These are phyloP conservation scores for Drosophila nr. fundita DNA, from an alignment of 2,888 invertebrate species.

Conservation along the genomic window DNA sequence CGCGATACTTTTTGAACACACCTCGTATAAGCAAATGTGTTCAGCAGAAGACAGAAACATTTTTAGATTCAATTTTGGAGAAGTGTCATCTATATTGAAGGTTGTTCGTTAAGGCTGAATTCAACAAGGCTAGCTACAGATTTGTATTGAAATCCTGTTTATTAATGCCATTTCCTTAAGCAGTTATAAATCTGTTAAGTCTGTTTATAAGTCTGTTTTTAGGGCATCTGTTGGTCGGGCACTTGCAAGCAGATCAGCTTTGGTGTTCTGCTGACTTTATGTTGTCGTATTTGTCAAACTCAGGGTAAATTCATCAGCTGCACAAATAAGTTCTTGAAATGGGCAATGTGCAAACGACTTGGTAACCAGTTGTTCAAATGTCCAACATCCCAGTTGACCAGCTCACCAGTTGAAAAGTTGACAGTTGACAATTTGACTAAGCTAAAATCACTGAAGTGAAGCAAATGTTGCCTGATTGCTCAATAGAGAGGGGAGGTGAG, in stretches of 20 bases:
- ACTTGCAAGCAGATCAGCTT: not conserved
- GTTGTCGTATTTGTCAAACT: conserved; percentile 32
- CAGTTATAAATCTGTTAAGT: not conserved
- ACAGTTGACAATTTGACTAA: conserved; percentile 27
- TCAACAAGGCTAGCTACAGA: not conserved
- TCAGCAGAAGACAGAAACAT: no score
- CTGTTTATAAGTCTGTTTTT: no score
- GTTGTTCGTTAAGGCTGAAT: not conserved
- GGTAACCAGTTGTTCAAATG: conserved; percentile 27
- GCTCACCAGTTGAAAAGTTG: conserved; percentile 19
- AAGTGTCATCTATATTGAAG: not conserved
- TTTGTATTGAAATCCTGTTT: not conserved
- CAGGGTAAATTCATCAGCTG: conserved; percentile 53
- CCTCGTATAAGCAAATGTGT: not conserved
- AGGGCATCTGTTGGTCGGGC: not conserved
- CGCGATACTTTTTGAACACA: no score
- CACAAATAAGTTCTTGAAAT: conserved; percentile 44
- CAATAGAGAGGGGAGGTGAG: conserved; percentile 7
- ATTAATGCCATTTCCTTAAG: not conserved
- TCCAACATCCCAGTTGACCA: conserved; percentile 33
- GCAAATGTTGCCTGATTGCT: conserved; percentile 45
- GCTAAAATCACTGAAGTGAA: conserved; percentile 9
- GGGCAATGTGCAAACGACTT: conserved; percentile 41
- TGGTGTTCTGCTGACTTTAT: not conserved
- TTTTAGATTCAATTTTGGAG: not conserved